These are phyloP conservation scores for Apoderus coryli DNA, from an alignment of 2,888 invertebrate species.

Conservation along the genomic window DNA sequence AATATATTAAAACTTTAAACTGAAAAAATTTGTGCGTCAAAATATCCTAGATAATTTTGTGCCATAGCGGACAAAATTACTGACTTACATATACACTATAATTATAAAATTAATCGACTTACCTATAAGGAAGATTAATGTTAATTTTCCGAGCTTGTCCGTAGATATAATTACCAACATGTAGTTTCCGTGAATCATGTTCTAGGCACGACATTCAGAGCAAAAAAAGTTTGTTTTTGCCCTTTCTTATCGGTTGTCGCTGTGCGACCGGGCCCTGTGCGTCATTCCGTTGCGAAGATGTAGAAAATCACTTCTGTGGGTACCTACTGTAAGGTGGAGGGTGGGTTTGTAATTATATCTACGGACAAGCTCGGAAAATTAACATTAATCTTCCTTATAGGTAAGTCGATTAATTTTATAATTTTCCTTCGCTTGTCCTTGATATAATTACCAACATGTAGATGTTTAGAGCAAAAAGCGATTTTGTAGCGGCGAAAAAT, in stretches of 20 bases:
- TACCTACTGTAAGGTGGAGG: slow-evolving; percentile 1
- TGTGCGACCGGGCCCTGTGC: slow-evolving; percentile 2
- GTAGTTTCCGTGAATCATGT: background rate
- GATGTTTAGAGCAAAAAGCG: slow-evolving; percentile 6
- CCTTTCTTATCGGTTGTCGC: too few species aligned
- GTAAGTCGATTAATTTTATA: slow-evolving; percentile 6
- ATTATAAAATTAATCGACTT: slow-evolving; percentile 6
- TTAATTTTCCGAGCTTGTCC: slow-evolving; percentile 3
- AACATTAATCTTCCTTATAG: slow-evolving; percentile 5
- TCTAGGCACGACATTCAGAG: too few species aligned
- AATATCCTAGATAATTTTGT: too few species aligned
- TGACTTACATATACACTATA: too few species aligned
- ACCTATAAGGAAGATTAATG: slow-evolving; percentile 7
- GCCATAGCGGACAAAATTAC: too few species aligned
- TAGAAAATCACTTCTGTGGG: slow-evolving; percentile 11
- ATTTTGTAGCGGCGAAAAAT: slow-evolving; percentile 3
- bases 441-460: slow-evolving; percentile 6
- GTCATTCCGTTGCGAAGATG: slow-evolving; percentile 3
- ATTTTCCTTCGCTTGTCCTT: slow-evolving; percentile 7
- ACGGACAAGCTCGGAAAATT: slow-evolving; percentile 7
- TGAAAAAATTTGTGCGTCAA: too few species aligned
- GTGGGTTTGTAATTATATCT: slow-evolving; percentile 3
- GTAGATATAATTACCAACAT: slow-evolving; percentile 2
- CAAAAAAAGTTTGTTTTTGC: background rate
- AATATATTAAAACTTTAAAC: too few species aligned